phyloP scores from a whole-genome alignment of 2,797 vertebrate species.

The Pelodytes ibericus region DNA sequence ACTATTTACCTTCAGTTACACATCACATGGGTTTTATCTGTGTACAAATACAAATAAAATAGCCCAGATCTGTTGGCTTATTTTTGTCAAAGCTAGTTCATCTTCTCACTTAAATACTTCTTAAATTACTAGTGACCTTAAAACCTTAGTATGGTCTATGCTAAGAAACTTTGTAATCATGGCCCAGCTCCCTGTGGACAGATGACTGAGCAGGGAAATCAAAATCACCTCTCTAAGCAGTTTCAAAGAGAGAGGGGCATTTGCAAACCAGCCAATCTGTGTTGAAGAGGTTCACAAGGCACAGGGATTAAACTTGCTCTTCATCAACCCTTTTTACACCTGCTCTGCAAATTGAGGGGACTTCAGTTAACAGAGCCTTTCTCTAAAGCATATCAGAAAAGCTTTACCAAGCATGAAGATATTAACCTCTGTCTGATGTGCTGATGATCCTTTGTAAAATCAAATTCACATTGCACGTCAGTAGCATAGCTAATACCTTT shows the following conservation, averaged over 20 bases:
- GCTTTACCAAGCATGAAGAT: neutral
- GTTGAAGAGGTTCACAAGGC: constrained; percentile 33
- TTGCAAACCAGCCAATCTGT: constrained; percentile 26
- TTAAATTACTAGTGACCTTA: constrained; percentile 48
- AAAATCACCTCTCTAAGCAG: constrained; percentile 33
- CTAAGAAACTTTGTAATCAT: constrained; percentile 46
- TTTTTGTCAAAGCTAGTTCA: constrained; percentile 35
- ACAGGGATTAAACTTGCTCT: constrained; percentile 52
- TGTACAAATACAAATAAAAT: neutral
- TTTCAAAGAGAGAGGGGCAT: constrained; percentile 25
- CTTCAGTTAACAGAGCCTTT: constrained; percentile 19
- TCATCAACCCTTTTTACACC: constrained; percentile 45
- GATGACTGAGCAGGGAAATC: constrained; percentile 41
- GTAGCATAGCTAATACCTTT: too few species aligned
- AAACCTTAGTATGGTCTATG: constrained; percentile 42
- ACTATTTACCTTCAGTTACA: neutral
- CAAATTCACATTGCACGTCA: too few species aligned
- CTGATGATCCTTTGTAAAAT: too few species aligned
- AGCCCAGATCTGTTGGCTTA: neutral
- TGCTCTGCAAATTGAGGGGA: constrained; percentile 33
- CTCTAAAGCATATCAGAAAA: constrained; percentile 6
- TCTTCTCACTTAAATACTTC: constrained; percentile 45
- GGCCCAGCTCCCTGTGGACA: constrained; percentile 46
- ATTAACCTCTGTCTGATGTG: neutral
- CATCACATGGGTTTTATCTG: neutral